Percentiles rank a stretch among this genome's conserved stretches.
These are phyloP conservation scores for Paratrypauchen microcephalus DNA, from an alignment of 2,797 vertebrate genomes.

Conservation along the genomic window DNA sequence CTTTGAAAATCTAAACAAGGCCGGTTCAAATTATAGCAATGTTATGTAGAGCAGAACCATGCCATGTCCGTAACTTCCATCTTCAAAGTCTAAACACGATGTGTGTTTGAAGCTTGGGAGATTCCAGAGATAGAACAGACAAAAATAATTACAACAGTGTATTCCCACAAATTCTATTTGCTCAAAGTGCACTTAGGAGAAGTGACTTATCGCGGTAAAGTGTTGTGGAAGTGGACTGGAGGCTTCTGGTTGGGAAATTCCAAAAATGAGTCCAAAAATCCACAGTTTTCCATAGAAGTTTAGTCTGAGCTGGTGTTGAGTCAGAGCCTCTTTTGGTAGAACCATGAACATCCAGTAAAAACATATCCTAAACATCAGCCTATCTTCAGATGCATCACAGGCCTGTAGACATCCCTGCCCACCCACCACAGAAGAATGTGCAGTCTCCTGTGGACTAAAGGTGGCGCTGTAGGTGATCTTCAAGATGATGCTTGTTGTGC, in stretches of 20 bases:
- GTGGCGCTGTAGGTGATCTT: background rate
- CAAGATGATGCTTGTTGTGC: background rate
- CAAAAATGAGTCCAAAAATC: conserved; percentile 42
- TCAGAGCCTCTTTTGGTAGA: background rate
- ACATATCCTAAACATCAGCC: background rate
- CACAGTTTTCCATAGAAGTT: conserved; percentile 28
- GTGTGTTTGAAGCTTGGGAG: conserved; percentile 53
- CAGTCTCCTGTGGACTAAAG: too few relatives aligned
- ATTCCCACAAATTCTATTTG: conserved; percentile 64
- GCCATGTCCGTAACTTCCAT: conserved; percentile 67
- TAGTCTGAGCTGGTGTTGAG: conserved; percentile 12
- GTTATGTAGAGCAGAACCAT: conserved; percentile 56
- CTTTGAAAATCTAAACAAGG: conserved; percentile 77
- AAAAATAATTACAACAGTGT: conserved; percentile 65
- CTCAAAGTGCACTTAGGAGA: conserved; percentile 54
- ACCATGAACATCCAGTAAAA: background rate
- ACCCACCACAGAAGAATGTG: background rate
- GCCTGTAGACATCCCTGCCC: background rate
- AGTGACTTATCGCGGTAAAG: conserved; percentile 35
- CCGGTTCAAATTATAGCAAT: conserved; percentile 66
- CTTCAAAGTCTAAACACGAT: conserved; percentile 67
- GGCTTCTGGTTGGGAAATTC: conserved; percentile 40
- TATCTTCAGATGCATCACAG: background rate
- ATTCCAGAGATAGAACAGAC: conserved; percentile 67
- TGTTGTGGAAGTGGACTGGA: conserved; percentile 10